Conservation (phyloP, 2,888 invertebrate genomes). For the Nemotelus pantherinus region DNA sequence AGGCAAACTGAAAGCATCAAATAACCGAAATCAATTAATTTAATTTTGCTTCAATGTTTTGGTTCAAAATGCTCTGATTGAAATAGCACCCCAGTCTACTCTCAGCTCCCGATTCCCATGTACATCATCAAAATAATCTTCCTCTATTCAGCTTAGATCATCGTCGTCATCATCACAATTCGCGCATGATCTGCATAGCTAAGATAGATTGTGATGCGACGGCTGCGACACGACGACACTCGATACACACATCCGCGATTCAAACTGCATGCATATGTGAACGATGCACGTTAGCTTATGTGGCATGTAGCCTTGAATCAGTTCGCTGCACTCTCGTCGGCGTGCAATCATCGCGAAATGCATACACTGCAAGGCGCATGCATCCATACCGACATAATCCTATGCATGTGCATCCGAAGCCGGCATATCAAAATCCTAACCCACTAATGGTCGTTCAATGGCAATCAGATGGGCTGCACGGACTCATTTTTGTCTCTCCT, state of each 20-base stretch:
- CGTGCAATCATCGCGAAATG: neutral
- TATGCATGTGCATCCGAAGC: neutral
- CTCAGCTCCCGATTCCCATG: no score
- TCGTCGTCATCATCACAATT: neutral
- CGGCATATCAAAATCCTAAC: conserved; percentile 13
- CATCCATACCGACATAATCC: conserved; percentile 6
- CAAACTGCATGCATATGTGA: conserved; percentile 40
- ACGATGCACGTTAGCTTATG: conserved; percentile 53
- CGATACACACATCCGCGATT: conserved; percentile 11
- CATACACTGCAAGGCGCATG: conserved; percentile 17
- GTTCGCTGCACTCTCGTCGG: conserved; percentile 65
- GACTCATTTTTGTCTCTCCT: neutral
- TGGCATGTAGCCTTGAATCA: conserved; percentile 66
- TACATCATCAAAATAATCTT: no score
- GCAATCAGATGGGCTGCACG: conserved; percentile 23
- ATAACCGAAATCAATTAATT: no score
- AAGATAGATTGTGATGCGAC: neutral
- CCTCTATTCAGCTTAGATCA: neutral
- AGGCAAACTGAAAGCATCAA: no score
- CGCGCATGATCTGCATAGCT: conserved; percentile 19
- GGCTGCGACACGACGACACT: neutral
- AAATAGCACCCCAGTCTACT: no score
- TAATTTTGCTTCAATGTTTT: no score
- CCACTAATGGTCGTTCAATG: conserved; percentile 4
- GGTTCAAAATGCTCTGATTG: no score